These are phyloP conservation scores for Parnassius orleans DNA, from an alignment of 2,888 invertebrate genomes.

Conservation along the genomic window DNA sequence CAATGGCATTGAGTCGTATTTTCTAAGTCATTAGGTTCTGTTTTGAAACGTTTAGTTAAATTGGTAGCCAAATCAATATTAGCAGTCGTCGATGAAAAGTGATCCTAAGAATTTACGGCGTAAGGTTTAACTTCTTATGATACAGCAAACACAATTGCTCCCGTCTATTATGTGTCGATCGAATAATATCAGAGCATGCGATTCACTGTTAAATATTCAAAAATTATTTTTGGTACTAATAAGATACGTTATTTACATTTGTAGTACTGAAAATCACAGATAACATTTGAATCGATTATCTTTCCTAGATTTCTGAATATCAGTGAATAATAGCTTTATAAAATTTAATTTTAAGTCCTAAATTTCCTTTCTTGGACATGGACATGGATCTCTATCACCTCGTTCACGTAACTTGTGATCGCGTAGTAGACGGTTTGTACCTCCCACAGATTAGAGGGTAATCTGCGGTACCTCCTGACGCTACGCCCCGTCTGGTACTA, in stretches of 20 bases:
- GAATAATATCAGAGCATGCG: conserved; percentile 35
- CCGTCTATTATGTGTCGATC: conserved; percentile 35
- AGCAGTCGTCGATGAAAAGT: conserved; percentile 14
- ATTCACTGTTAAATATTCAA: conserved; percentile 45
- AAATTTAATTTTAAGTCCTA: too few species aligned
- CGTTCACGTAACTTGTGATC: too few species aligned
- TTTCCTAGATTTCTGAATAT: neutral
- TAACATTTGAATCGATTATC: neutral
- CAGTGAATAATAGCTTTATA: too few species aligned
- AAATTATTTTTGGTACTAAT: conserved; percentile 40
- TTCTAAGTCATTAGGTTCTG: conserved; percentile 32
- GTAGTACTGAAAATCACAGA: neutral
- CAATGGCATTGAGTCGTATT: conserved; percentile 34
- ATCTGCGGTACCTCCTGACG: too few species aligned
- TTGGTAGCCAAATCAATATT: conserved; percentile 27
- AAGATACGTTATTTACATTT: conserved; percentile 21
- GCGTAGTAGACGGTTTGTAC: too few species aligned
- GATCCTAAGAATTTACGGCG: conserved; percentile 14
- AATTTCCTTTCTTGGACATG: too few species aligned
- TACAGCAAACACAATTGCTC: neutral
- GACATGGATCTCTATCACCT: too few species aligned
- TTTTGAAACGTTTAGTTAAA: conserved; percentile 27
- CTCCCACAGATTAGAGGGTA: too few species aligned
- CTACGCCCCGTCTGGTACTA: too few species aligned
- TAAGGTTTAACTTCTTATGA: conserved; percentile 29